Evolutionary conservation across 2,797 vertebrate genomes (phyloP).

Genomic region (Holocentrus rufus): DNA sequence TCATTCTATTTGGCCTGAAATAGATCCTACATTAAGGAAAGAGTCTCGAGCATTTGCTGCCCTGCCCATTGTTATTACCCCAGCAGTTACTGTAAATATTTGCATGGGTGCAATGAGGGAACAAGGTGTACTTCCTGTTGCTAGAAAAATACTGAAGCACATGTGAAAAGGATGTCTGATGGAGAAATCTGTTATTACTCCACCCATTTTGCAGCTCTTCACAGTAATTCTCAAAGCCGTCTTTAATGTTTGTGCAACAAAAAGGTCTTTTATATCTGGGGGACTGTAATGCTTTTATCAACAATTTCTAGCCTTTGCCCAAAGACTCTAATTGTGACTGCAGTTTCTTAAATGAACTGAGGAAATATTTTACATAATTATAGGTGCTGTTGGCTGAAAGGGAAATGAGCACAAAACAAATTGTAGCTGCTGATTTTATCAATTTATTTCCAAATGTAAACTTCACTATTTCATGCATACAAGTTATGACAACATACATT

Average conservation of each 20-base stretch:
- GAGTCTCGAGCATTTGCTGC: constrained; percentile 58
- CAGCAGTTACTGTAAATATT: constrained; percentile 81
- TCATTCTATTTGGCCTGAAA: constrained; percentile 45
- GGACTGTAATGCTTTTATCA: too few species aligned
- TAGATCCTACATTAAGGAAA: constrained; percentile 58
- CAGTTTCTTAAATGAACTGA: too few species aligned
- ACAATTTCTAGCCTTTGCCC: too few species aligned
- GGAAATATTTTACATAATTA: too few species aligned
- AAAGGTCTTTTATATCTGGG: too few species aligned
- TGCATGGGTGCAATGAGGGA: constrained; percentile 75
- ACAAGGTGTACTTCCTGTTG: constrained; percentile 81
- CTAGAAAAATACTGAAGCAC: constrained; percentile 49
- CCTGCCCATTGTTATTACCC: constrained; percentile 68
- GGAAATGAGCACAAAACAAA: constrained; percentile 32
- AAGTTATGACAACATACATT: constrained; percentile 93
- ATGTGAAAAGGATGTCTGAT: constrained; percentile 30
- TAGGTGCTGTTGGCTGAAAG: not conserved
- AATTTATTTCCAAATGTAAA: constrained; percentile 99
- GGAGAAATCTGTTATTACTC: not conserved
- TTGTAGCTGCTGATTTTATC: constrained; percentile 82
- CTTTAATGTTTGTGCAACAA: not conserved
- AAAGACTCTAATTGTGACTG: too few species aligned
- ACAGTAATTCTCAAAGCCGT: constrained; percentile 7
- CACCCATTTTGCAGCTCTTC: not conserved
- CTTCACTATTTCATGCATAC: constrained; percentile 99